phyloP scores from a whole-genome alignment of 2,797 vertebrate species.

The Myripristis murdjan region DNA sequence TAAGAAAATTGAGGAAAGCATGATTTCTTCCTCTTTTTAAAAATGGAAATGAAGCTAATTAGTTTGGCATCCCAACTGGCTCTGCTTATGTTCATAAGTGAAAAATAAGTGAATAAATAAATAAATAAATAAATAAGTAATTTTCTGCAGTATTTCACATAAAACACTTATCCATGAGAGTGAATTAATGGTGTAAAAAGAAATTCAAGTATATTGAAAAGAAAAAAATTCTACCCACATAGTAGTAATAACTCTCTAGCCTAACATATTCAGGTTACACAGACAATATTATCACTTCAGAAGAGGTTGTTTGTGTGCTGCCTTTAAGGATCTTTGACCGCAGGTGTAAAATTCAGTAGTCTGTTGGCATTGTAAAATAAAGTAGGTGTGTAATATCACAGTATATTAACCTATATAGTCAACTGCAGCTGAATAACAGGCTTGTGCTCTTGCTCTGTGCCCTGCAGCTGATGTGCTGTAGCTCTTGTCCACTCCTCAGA shows the following conservation, averaged over 20 bases:
- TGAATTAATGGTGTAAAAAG: too few relatives aligned
- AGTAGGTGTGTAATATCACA: slow-evolving; percentile 39
- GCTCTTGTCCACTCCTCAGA: slow-evolving; percentile 51
- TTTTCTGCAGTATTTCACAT: too few relatives aligned
- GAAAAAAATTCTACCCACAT: slow-evolving; percentile 7
- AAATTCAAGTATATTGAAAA: too few relatives aligned
- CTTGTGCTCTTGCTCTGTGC: slow-evolving; percentile 15
- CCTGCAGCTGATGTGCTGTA: slow-evolving; percentile 61
- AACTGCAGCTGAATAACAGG: slow-evolving; percentile 36
- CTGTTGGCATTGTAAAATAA: slow-evolving; percentile 25
- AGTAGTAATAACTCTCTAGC: neutral
- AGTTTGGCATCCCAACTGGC: neutral
- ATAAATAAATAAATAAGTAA: too few relatives aligned
- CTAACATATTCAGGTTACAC: neutral
- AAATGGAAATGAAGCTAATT: neutral
- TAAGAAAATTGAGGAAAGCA: neutral
- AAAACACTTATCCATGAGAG: too few relatives aligned
- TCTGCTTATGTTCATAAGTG: neutral
- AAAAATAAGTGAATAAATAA: too few relatives aligned
- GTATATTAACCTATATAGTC: slow-evolving; percentile 49
- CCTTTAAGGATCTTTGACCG: slow-evolving; percentile 26
- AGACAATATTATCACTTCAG: slow-evolving; percentile 19
- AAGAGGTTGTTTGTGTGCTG: slow-evolving; percentile 22
- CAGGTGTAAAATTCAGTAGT: slow-evolving; percentile 42
- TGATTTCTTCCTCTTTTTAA: neutral